phyloP scores from a whole-genome alignment of 2,888 invertebrate species.

The Psylliodes chrysocephalus region DNA sequence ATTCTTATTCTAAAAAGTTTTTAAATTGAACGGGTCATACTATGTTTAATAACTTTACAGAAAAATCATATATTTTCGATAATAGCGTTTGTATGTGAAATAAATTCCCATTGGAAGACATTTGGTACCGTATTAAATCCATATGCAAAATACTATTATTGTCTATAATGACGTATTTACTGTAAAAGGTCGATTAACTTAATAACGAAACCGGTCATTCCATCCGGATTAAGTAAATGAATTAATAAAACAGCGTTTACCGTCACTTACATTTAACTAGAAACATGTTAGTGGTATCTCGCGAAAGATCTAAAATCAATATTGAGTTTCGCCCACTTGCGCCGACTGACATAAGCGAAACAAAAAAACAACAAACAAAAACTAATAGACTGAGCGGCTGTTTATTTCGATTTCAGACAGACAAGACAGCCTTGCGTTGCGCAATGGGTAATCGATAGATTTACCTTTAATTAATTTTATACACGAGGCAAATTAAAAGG shows the following conservation, averaged over 20 bases:
- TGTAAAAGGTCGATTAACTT: too few species aligned
- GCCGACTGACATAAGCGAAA: background rate
- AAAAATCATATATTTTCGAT: too few species aligned
- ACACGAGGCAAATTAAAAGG: conserved; percentile 27
- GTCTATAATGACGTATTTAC: too few species aligned
- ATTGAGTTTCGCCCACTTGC: background rate
- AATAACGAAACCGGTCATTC: background rate
- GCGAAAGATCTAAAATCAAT: background rate
- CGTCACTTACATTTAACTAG: background rate
- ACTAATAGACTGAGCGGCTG: background rate
- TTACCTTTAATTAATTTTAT: conserved; percentile 16
- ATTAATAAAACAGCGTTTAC: background rate
- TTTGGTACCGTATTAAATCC: too few species aligned
- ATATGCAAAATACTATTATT: too few species aligned
- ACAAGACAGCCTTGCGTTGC: conserved; percentile 6
- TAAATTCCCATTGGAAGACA: too few species aligned
- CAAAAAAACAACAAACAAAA: background rate
- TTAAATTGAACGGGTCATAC: too few species aligned
- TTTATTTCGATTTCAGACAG: background rate
- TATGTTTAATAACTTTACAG: too few species aligned
- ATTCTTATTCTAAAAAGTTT: too few species aligned
- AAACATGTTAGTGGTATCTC: background rate
- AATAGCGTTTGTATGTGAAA: too few species aligned
- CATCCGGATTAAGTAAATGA: background rate
- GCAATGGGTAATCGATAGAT: conserved; percentile 7